Evolutionary conservation across 1,140 invertebrate genomes (phyloP).

Genomic region (Centruroides sculpturatus): DNA sequence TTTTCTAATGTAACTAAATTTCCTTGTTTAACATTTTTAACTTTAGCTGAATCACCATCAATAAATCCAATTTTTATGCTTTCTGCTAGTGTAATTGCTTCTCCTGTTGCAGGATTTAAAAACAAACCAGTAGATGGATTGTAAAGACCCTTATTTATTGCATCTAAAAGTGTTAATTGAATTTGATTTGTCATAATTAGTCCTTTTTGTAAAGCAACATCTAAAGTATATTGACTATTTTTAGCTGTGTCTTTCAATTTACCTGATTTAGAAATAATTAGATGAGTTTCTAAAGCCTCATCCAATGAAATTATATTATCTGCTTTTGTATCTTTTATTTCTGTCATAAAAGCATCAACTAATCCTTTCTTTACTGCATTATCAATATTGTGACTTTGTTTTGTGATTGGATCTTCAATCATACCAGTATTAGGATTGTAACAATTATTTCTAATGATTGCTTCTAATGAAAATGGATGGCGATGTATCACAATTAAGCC

Average conservation of each 20-base stretch:
- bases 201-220: slow-evolving; percentile 49
- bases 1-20: slow-evolving; percentile 58
- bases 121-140: slow-evolving; percentile 55
- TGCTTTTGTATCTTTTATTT: slow-evolving; percentile 55
- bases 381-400: slow-evolving; percentile 49
- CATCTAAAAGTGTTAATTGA: slow-evolving; percentile 51
- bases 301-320: slow-evolving; percentile 40
- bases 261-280: slow-evolving; percentile 28
- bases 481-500: slow-evolving; percentile 47
- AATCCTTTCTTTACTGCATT: slow-evolving; percentile 63
- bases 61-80: slow-evolving; percentile 24
- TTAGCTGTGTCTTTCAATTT: slow-evolving; percentile 34
- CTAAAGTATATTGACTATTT: slow-evolving; percentile 43
- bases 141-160: slow-evolving; percentile 65
- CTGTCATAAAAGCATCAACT: slow-evolving; percentile 64
- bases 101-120: slow-evolving; percentile 52
- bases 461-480: slow-evolving; percentile 56
- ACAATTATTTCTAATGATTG: slow-evolving; percentile 48
- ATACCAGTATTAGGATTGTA: slow-evolving; percentile 53
- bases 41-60: not conserved
- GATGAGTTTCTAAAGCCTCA: slow-evolving; percentile 28
- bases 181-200: slow-evolving; percentile 53
- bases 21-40: not conserved
- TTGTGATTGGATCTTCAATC: slow-evolving; percentile 52
- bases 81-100: slow-evolving; percentile 59